phyloP scores from a whole-genome alignment of 2,797 vertebrate species.

The Carcharodon carcharias region DNA sequence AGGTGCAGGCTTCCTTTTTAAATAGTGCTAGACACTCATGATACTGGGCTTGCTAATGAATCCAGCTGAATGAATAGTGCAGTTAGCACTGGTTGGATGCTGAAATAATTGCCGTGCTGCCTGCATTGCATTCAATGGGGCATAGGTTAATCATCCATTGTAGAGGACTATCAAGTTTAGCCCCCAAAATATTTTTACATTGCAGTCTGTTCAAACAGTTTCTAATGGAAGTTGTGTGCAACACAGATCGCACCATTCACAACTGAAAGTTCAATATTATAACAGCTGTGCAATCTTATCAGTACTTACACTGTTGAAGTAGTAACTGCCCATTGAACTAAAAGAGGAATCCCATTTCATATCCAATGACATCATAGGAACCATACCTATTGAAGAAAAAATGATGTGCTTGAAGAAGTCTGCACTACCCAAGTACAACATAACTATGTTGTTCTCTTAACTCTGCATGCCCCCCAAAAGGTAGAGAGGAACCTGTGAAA shows the following conservation, averaged over 20 bases:
- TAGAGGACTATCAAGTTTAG: not conserved
- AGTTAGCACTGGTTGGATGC: not conserved
- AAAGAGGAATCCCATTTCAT: not conserved
- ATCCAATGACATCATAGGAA: not conserved
- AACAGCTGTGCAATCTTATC: not conserved
- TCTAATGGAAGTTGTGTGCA: not conserved
- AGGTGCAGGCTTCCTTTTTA: too few species aligned
- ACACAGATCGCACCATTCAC: not conserved
- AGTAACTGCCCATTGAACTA: not conserved
- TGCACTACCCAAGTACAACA: not conserved
- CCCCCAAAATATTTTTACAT: not conserved
- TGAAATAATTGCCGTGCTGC: not conserved
- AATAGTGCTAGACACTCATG: not conserved
- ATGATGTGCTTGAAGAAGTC: not conserved
- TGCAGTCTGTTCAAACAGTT: not conserved
- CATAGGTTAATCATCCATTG: not conserved
- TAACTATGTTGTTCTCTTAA: not conserved
- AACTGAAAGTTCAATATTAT: not conserved
- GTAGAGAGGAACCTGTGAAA: too few species aligned
- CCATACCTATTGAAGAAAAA: slow-evolving; percentile 24
- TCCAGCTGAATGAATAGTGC: not conserved
- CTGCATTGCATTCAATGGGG: not conserved
- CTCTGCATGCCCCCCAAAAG: not conserved
- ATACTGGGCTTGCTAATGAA: not conserved
- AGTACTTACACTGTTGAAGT: slow-evolving; percentile 10